A percentile compares a stretch with the other conserved stretches of the same genome.
These are phyloP conservation scores for Dysidea cf. avara DNA, from an alignment of 37 sponge, comb jelly and placozoan species.

Conservation along the genomic window DNA sequence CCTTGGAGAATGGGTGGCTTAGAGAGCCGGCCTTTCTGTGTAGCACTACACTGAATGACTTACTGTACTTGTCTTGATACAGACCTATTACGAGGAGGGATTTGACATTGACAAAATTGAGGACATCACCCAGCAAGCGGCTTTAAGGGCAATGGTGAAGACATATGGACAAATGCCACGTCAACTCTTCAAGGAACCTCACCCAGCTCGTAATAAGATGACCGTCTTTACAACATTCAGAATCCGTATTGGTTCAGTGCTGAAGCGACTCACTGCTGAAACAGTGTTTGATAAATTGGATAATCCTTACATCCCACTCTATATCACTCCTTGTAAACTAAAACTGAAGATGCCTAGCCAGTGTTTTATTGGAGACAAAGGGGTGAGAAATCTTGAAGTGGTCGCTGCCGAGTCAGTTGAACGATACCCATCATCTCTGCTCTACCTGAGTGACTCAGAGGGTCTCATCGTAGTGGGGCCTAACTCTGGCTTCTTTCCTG, in stretches of 20 bases:
- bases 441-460: constrained; percentile 52
- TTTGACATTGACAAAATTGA: constrained; percentile 71
- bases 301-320: constrained; percentile 7
- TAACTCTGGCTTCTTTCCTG: constrained; percentile 43
- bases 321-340: constrained; percentile 28
- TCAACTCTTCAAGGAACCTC: constrained; percentile 89
- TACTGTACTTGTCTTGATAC: too few species aligned
- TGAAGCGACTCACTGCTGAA: constrained; percentile 26
- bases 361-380: constrained; percentile 43
- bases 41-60: too few species aligned
- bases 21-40: too few species aligned
- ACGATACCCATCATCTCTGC: constrained; percentile 45
- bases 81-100: constrained; percentile 84
- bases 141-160: constrained; percentile 81
- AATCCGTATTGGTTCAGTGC: constrained; percentile 27
- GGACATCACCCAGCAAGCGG: constrained; percentile 68
- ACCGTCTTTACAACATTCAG: constrained; percentile 47
- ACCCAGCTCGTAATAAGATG: constrained; percentile 67
- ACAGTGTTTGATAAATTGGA: constrained; percentile 13
- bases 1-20: too few species aligned
- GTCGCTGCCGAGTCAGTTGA: not conserved
- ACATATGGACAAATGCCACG: constrained; percentile 96
- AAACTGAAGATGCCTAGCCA: constrained; percentile 3
- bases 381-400: constrained; percentile 16
- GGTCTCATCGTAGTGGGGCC: constrained; percentile 36